A percentile compares a stretch with the other conserved stretches of the same genome.
These are phyloP conservation scores for Polietes domitor DNA, from an alignment of 2,888 invertebrate species.

Conservation along the genomic window DNA sequence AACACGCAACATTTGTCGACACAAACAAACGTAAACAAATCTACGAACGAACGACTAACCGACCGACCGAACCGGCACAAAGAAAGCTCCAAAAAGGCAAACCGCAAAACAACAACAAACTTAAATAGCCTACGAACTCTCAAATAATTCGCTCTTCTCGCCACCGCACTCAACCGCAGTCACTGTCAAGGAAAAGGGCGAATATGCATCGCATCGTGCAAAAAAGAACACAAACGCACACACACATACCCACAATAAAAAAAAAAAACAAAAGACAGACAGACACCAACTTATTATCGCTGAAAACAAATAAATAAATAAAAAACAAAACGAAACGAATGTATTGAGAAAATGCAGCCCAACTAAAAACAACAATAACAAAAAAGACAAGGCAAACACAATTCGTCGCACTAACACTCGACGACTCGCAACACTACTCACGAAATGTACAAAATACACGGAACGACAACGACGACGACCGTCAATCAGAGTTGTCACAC, in stretches of 20 bases:
- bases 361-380: not conserved
- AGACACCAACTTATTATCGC: not conserved
- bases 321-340: not conserved
- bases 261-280: not conserved
- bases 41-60: not conserved
- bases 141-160: not conserved
- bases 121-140: not conserved
- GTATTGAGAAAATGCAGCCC: conserved; percentile 9
- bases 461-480: not conserved
- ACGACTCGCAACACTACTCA: too few species aligned
- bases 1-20: conserved; percentile 1
- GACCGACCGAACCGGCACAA: not conserved
- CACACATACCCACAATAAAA: not conserved
- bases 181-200: conserved; percentile 45
- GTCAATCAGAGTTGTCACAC: conserved; percentile 6
- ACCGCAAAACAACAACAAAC: not conserved
- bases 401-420: not conserved
- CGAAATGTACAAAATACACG: not conserved
- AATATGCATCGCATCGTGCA: not conserved
- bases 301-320: not conserved
- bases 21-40: not conserved
- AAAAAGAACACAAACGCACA: not conserved
- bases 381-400: not conserved
- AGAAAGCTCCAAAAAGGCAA: not conserved
- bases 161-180: conserved; percentile 8